phyloP scores from a whole-genome alignment of 2,888 invertebrate genomes.

The Dynastes maya region DNA sequence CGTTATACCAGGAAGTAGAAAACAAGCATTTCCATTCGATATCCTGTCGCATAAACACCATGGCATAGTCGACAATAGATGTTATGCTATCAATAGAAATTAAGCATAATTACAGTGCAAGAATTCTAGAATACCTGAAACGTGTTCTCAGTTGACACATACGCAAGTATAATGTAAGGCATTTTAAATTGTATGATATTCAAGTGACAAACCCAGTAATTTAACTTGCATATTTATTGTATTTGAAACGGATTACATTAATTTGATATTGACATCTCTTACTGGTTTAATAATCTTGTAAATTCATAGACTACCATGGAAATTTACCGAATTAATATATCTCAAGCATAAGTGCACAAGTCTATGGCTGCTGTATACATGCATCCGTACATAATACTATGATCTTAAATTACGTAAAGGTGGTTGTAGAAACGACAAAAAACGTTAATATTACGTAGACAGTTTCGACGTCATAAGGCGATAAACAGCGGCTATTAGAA shows the following conservation, averaged over 20 bases:
- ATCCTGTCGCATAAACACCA: background rate
- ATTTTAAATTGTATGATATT: no score
- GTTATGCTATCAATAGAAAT: background rate
- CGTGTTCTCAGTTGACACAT: background rate
- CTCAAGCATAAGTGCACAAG: no score
- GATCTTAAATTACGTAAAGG: constrained; percentile 18
- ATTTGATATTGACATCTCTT: no score
- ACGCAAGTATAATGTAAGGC: background rate
- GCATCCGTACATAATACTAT: background rate
- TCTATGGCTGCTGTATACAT: background rate
- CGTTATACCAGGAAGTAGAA: background rate
- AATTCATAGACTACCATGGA: no score
- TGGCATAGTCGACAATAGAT: background rate
- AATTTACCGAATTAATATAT: no score
- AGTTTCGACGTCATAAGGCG: background rate
- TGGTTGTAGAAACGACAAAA: constrained; percentile 15
- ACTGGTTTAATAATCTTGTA: no score
- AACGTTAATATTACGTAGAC: background rate
- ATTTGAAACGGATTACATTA: no score
- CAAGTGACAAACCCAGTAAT: no score
- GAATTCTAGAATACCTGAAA: background rate
- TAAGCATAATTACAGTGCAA: constrained; percentile 8
- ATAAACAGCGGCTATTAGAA: constrained; percentile 4
- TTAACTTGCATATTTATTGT: no score
- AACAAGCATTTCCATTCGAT: background rate